Base-by-base conservation (phyloP, 2,113 vertebrate species). In the Sorex fumeus region DNA sequence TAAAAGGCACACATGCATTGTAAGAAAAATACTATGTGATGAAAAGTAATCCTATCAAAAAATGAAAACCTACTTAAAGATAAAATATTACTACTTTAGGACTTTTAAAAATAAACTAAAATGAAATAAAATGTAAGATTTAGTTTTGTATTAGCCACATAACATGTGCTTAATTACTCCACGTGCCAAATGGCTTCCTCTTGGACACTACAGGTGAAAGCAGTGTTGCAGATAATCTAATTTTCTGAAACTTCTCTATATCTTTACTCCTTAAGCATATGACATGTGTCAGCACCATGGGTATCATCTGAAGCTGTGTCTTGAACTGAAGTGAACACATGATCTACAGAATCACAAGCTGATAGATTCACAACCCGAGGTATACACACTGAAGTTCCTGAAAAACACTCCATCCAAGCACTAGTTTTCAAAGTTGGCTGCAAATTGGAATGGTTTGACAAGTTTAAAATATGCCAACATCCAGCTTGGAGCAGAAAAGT, bases 31-130 rank as follows among this genome's bases (percentile, higher is more conserved):
- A 9, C 3, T 45, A 23, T 9, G 34, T 81, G 34, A 84, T 43
- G 9, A 79, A 16, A 84, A 70, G 27, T 25, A 30, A 13, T 28
- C 75, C 47, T 83, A 82, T 57, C 43, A 36, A 93, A 85, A 60
- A 21, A 60, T 8, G 36, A 53, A 67, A 19, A 75, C 71, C 53
- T 76, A 25, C 57, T 69, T 34, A 80, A 64, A 2, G 36, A 11
- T 36, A 83, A 71, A n/a, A 13, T 28, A 69, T 57, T 4, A 67
- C 36, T 72, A 34, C 28, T 60, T 86, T 23, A 4, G 28, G 28
- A 75, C 81, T 84, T 50, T 50, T 67, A 13, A 50, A 50, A 86
- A 75, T 36, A 1, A 82, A 89, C 60, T 72, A 88, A 90, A 81
- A 67, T 74, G 62, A 84, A 75, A 28, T 36, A 64, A 75, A 69